These are phyloP conservation scores for Colletes collaris DNA, from an alignment of 2,888 invertebrate genomes.

Conservation along the genomic window DNA sequence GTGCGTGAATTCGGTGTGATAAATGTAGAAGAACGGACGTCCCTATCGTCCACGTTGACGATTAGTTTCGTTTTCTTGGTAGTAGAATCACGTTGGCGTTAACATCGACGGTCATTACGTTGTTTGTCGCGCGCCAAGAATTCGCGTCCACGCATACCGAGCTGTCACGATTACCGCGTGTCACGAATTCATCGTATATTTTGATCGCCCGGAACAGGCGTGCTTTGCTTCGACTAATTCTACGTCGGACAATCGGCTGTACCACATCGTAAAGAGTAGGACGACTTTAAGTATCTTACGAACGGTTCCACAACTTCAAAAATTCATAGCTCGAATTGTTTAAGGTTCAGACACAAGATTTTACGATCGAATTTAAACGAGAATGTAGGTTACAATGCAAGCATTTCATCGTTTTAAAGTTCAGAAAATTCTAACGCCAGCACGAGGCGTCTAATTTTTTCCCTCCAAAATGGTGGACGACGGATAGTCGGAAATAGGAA, in stretches of 20 bases:
- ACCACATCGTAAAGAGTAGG: neutral
- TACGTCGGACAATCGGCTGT: neutral
- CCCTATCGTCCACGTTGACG: conserved; percentile 30
- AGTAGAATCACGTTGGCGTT: conserved; percentile 56
- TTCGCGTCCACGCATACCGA: conserved; percentile 51
- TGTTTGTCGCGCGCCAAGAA: conserved; percentile 63
- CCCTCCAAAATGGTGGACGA: neutral
- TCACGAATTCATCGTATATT: conserved; percentile 50
- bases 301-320: too few species aligned
- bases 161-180: conserved; percentile 47
- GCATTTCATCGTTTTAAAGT: too few species aligned
- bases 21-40: conserved; percentile 18
- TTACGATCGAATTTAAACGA: too few species aligned
- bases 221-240: neutral
- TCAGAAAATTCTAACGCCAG: too few species aligned
- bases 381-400: too few species aligned
- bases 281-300: too few species aligned
- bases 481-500: too few species aligned
- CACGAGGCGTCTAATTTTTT: too few species aligned
- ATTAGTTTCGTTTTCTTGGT: conserved; percentile 53
- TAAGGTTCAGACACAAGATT: too few species aligned
- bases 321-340: too few species aligned
- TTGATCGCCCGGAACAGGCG: conserved; percentile 18
- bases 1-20: conserved; percentile 25
- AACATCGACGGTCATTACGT: conserved; percentile 60